These are phyloP conservation scores for Halictus quadricinctus DNA, from an alignment of 2,888 invertebrate species.

Conservation along the genomic window DNA sequence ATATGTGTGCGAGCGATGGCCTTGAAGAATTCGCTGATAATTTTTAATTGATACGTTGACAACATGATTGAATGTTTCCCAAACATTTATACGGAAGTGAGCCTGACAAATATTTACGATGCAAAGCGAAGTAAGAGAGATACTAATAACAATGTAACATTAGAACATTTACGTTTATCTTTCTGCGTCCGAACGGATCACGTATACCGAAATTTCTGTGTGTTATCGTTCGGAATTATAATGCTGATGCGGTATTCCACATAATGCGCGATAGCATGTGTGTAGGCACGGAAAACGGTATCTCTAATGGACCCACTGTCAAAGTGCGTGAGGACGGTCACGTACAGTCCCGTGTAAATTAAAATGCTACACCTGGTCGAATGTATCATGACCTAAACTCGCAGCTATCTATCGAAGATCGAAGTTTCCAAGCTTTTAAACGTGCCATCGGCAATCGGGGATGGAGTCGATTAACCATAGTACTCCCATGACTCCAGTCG, in stretches of 20 bases:
- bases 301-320: conserved; percentile 32
- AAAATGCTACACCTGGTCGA: conserved; percentile 54
- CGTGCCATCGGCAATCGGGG: background rate
- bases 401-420: conserved; percentile 36
- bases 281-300: conserved; percentile 31
- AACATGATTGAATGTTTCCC: background rate
- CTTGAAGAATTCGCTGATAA: background rate
- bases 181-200: background rate
- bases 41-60: background rate
- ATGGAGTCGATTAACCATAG: background rate
- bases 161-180: background rate
- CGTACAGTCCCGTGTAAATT: conserved; percentile 56
- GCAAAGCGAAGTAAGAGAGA: background rate
- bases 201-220: background rate
- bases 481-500: no score
- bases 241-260: conserved; percentile 31
- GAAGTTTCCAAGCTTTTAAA: background rate
- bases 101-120: background rate
- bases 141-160: background rate
- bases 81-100: background rate
- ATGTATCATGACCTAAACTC: conserved; percentile 42
- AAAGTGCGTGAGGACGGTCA: conserved; percentile 58
- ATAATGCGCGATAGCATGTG: conserved; percentile 25
- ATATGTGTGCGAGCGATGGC: background rate
- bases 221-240: conserved; percentile 18